Base-by-base conservation (phyloP, 2,113 vertebrate species). In the Tachysurus fulvidraco region DNA sequence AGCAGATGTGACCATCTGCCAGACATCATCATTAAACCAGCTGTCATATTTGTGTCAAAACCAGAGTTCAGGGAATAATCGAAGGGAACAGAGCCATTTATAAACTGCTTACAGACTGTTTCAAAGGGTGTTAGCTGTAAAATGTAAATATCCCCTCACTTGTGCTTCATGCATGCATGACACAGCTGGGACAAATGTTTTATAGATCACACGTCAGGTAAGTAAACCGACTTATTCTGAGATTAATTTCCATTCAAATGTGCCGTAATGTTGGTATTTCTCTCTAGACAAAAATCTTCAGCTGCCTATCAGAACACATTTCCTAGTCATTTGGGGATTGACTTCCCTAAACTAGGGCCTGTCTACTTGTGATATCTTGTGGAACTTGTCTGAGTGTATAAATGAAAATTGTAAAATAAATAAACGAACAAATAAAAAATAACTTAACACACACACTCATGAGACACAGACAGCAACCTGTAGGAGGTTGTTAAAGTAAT, bases 21-120 rank as follows among this genome's bases (percentile, higher is more conserved):
- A 91, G 93, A 90, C 94, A 91, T 92, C 92, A 91, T 93, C 93
- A 93, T 92, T 94, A 92, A 94, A 94, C 94, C 94, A 95, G 94
- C 95, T 95, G 93, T 95, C 94, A 94, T 94, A 94, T 94, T 93
- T 93, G 94, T 96, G 94, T 96, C 94, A 93, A 94, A 94, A 93
- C 93, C 94, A 95, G 94, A 95, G 95, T 95, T 96, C 95, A 95
- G 95, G 95, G 95, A 96, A 94, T 93, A 94, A 94, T 92, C 86
- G 95, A 95, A 95, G 93, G 95, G 95, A 95, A 95, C 94, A 95
- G 95, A 96, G 95, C 95, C 95, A 96, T 95, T 95, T 93, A 94
- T 93, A 95, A 95, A 95, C 93, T 94, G 94, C 93, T 93, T 94
- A 92, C 94, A 95, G 94, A 96, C 95, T 96, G 95, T 96, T 96